Evolutionary conservation across 2,888 invertebrate species (phyloP).

Genomic region (Drosophila aldrichi): DNA sequence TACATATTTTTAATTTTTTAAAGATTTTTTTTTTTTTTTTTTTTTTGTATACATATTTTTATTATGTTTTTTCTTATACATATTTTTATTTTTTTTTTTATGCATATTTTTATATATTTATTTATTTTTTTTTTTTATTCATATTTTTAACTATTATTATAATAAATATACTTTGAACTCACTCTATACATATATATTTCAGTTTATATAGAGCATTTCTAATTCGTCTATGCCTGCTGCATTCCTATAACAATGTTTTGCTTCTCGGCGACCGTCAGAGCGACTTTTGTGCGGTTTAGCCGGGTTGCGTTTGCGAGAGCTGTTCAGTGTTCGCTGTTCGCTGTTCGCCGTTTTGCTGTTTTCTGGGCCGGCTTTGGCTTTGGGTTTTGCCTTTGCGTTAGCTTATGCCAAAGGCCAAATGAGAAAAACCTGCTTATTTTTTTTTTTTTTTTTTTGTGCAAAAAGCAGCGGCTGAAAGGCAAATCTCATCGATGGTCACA

Average conservation of each 20-base stretch:
- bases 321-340: too few species aligned
- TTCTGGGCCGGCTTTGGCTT: conserved; percentile 54
- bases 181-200: neutral
- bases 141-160: too few species aligned
- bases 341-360: conserved; percentile 42
- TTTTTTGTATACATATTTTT: too few species aligned
- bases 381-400: conserved; percentile 69
- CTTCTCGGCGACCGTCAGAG: conserved; percentile 48
- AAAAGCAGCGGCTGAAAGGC: conserved; percentile 28
- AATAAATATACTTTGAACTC: neutral
- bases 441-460: conserved; percentile 42
- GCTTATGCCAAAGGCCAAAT: conserved; percentile 79
- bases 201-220: conserved; percentile 10
- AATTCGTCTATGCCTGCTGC: conserved; percentile 1
- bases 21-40: too few species aligned
- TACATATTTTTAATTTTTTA: too few species aligned
- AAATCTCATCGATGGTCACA: conserved; percentile 57
- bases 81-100: too few species aligned
- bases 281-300: conserved; percentile 63
- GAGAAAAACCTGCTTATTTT: conserved; percentile 60
- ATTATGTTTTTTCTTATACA: too few species aligned
- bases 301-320: conserved; percentile 34
- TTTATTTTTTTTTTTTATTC: too few species aligned
- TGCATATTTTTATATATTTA: too few species aligned
- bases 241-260: conserved; percentile 8